A percentile compares a stretch with the other conserved stretches of the same genome.
Evolutionary conservation across 2,888 invertebrate genomes (phyloP).

Genomic region (Cheilosia soror): DNA sequence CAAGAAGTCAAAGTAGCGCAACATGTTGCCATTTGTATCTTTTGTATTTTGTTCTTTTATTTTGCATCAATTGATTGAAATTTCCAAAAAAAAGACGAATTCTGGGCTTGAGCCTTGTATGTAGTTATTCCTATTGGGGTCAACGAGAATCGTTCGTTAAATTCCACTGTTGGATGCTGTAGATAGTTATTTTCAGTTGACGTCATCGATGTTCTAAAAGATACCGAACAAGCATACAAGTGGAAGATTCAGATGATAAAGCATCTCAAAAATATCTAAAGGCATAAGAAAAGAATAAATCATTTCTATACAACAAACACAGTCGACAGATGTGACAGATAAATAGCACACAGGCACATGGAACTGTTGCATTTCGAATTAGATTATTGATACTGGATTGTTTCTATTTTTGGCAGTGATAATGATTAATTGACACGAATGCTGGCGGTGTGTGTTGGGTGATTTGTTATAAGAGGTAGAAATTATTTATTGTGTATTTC

Average conservation of each 20-base stretch:
- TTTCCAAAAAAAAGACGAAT: conserved; percentile 8
- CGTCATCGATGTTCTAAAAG: conserved; percentile 43
- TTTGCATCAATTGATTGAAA: conserved; percentile 25
- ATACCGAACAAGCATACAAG: background rate
- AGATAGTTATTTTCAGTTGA: conserved; percentile 20
- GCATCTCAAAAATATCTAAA: background rate
- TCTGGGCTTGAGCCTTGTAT: background rate
- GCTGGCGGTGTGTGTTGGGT: background rate
- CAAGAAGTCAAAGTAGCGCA: conserved; percentile 39
- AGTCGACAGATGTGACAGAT: conserved; percentile 32
- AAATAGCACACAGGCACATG: conserved; percentile 25
- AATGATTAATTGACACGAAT: conserved; percentile 18
- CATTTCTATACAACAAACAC: background rate
- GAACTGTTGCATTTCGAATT: conserved; percentile 8
- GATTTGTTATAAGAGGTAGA: background rate
- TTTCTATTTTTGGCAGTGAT: conserved; percentile 23
- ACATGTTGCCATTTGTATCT: conserved; percentile 49
- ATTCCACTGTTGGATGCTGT: background rate
- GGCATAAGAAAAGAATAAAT: conserved; percentile 1
- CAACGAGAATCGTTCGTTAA: conserved; percentile 30
- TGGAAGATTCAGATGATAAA: background rate
- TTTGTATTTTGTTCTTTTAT: conserved; percentile 34
- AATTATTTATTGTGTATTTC: conserved; percentile 13
- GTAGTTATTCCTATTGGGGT: conserved; percentile 31
- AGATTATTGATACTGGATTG: background rate